Evolutionary conservation across 2,888 invertebrate species (phyloP), one percentile per base, ranked within the genome.

Genomic region (Hipparchia sbordonii): DNA sequence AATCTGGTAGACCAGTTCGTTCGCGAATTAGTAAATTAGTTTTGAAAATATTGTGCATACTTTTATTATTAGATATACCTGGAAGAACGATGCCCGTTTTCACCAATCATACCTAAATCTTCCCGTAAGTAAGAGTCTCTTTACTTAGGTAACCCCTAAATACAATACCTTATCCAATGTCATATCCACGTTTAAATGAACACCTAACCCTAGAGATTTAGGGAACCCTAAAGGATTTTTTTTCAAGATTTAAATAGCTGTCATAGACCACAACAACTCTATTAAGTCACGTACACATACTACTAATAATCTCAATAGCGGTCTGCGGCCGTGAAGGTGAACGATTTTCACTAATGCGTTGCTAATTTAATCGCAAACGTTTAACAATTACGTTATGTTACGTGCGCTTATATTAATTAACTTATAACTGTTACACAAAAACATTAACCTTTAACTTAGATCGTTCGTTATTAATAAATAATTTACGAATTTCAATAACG

Each of bases 361-460:
- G 61, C 33, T 61, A 69, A 69, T 69, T 69, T 69, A 69, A 69
- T 69, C 52, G 48, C 69, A 52, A 67, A 61, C 69, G 52, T 62
- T 69, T 61, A 69, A 69, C 69, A 8, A 73, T 48, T 48, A 48
- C 48, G 39, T 78, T 78, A 76, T 45, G 73, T 79, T 77, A 77
- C 79, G 72, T 82, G 81, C 80, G 63, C 6, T 48, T 8, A 48
- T 6, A 76, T 76, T 78, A 81, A 76, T 76, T 78, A 81, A 76
- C 80, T 74, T 81, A 80, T 80, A 75, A 77, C 74, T 68, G 68
- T 69, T 69, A 67, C 60, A 67, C 52, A 71, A 71, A 9, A 48
- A 59, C 56, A 46, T 23, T 63, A 70, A 70, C 57, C 65, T 65
- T 65, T 70, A 70, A 65, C 45, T 70, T 51, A 39, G 52, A 69